phyloP scores from a whole-genome alignment of 2,888 invertebrate species.

The Plutella xylostella region DNA sequence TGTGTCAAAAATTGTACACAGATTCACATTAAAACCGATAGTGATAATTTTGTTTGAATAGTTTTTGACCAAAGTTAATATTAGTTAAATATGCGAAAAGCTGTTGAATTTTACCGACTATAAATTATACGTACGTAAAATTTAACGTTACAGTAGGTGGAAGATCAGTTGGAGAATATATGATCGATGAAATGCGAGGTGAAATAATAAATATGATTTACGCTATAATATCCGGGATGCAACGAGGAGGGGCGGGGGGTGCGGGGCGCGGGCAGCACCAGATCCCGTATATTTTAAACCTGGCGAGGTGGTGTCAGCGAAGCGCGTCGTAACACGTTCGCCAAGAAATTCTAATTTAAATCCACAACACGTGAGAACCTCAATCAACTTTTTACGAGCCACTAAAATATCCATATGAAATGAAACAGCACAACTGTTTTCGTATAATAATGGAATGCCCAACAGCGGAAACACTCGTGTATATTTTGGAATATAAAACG shows the following conservation, averaged over 20 bases:
- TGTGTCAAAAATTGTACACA: too few species aligned
- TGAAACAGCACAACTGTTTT: slow-evolving; percentile 5
- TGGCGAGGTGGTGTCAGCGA: background rate
- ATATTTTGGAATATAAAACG: too few species aligned
- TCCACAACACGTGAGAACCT: slow-evolving; percentile 24
- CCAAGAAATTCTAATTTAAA: slow-evolving; percentile 36
- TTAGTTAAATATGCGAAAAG: too few species aligned
- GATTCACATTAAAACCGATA: too few species aligned
- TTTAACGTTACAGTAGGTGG: too few species aligned
- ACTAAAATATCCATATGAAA: slow-evolving; percentile 21
- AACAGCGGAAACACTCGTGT: too few species aligned
- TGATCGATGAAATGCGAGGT: slow-evolving; percentile 31
- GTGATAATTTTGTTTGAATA: too few species aligned
- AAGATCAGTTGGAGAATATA: too few species aligned
- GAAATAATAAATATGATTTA: slow-evolving; percentile 61
- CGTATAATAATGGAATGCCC: background rate
- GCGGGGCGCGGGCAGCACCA: slow-evolving; percentile 22
- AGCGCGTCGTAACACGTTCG: slow-evolving; percentile 10
- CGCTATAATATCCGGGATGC: slow-evolving; percentile 57
- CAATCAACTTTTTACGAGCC: slow-evolving; percentile 29
- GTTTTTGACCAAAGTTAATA: too few species aligned
- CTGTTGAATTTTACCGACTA: too few species aligned
- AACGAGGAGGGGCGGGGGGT: slow-evolving; percentile 12
- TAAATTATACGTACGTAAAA: too few species aligned
- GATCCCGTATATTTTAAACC: slow-evolving; percentile 28